Evolutionary conservation across 2,888 invertebrate genomes (phyloP).

Genomic region (Petrophora chlorosata): DNA sequence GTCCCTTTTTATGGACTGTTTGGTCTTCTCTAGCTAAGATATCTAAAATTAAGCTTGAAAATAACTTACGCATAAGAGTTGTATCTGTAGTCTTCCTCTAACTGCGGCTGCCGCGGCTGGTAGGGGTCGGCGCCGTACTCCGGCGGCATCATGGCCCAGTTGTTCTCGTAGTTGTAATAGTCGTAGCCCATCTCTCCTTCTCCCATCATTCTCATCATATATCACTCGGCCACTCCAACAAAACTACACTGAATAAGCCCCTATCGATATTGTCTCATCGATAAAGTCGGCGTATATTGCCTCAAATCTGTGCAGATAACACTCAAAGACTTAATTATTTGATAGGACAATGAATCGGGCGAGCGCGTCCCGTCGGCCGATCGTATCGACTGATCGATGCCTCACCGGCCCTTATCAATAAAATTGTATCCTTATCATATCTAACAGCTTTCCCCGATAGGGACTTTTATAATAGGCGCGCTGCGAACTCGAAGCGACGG

Average conservation of each 20-base stretch:
- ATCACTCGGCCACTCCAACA: slow-evolving; percentile 38
- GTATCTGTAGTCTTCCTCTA: slow-evolving; percentile 88
- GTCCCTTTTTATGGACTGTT: too few relatives aligned
- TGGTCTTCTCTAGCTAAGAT: too few relatives aligned
- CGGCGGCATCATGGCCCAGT: slow-evolving; percentile 88
- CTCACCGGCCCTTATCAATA: slow-evolving; percentile 77
- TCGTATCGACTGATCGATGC: slow-evolving; percentile 79
- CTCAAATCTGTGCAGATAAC: slow-evolving; percentile 52
- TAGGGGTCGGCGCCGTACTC: slow-evolving; percentile 85
- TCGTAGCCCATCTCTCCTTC: slow-evolving; percentile 82
- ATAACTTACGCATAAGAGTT: slow-evolving; percentile 84
- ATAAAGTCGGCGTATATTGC: slow-evolving; percentile 33
- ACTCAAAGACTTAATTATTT: slow-evolving; percentile 43
- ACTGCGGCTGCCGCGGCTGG: slow-evolving; percentile 65
- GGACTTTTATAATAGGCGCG: slow-evolving; percentile 72
- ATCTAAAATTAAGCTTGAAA: neutral
- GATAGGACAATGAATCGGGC: slow-evolving; percentile 41
- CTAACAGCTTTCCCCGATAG: slow-evolving; percentile 76
- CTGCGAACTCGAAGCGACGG: slow-evolving; percentile 53
- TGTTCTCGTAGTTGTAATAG: slow-evolving; percentile 85
- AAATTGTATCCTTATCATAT: slow-evolving; percentile 81
- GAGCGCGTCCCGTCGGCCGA: slow-evolving; percentile 50
- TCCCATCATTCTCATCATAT: slow-evolving; percentile 83
- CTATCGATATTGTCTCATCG: slow-evolving; percentile 21
- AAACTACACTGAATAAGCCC: slow-evolving; percentile 17